phyloP scores from a whole-genome alignment of 2,113 vertebrate genomes.

The Macrotus californicus region DNA sequence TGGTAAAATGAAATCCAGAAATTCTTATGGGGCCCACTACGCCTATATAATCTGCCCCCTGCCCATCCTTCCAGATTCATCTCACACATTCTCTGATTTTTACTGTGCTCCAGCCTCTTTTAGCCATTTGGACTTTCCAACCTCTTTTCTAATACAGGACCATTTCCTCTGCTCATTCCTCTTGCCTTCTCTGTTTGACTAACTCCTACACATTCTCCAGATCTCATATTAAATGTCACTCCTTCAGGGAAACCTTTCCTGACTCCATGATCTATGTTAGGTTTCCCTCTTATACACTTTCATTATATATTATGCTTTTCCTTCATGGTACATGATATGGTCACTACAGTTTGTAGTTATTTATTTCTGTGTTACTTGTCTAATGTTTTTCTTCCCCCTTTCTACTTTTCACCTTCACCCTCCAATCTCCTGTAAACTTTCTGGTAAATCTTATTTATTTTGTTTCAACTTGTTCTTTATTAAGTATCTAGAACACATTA shows the following conservation, averaged over 20 bases:
- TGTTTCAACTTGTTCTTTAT: conserved; percentile 7
- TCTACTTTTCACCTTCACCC: not conserved
- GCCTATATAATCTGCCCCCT: not conserved
- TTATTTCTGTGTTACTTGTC: not conserved
- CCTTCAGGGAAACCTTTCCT: not conserved
- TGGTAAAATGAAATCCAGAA: conserved; percentile 26
- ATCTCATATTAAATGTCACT: not conserved
- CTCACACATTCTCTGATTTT: not conserved
- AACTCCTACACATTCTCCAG: not conserved
- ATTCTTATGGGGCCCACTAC: not conserved
- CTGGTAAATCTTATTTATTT: not conserved
- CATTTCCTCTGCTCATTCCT: not conserved
- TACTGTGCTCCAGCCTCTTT: not conserved
- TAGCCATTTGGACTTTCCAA: not conserved
- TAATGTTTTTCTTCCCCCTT: conserved; percentile 1
- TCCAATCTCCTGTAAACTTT: not conserved
- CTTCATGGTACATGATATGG: not conserved
- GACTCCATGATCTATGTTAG: not conserved
- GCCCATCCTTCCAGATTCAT: not conserved
- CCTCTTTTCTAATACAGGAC: not conserved
- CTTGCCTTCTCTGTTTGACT: not conserved
- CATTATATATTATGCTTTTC: not conserved
- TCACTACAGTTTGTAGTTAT: not conserved
- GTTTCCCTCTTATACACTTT: not conserved
- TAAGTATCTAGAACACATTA: conserved; percentile 17